Conservation (phyloP, 1,140 invertebrate genomes). For the Diachasma alloeum region DNA sequence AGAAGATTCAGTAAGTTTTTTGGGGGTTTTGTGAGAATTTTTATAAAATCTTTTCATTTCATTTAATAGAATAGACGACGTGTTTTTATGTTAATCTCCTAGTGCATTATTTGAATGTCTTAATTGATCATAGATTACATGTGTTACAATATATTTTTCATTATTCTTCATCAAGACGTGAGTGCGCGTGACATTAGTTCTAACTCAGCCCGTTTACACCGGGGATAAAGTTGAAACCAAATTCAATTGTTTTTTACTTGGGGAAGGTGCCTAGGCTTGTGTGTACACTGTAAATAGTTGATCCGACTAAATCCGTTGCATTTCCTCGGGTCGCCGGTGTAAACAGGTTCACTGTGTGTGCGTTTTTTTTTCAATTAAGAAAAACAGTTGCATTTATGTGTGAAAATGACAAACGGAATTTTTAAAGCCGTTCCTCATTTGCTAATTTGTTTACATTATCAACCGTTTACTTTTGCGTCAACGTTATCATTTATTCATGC, state of each 20-base stretch:
- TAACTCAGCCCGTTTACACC: slow-evolving; percentile 17
- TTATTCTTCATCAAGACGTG: not conserved
- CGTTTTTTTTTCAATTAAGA: not conserved
- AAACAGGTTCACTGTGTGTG: too few relatives aligned
- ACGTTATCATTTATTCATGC: not conserved
- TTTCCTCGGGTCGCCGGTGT: too few relatives aligned
- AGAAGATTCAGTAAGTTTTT: slow-evolving; percentile 86
- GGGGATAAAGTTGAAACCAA: too few relatives aligned
- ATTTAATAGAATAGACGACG: slow-evolving; percentile 18
- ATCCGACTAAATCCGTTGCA: too few relatives aligned
- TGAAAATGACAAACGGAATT: not conserved
- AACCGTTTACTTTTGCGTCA: not conserved
- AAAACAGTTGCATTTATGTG: slow-evolving; percentile 22
- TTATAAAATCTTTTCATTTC: slow-evolving; percentile 24
- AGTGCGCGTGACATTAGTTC: not conserved
- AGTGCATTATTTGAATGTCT: not conserved
- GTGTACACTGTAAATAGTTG: too few relatives aligned
- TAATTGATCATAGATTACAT: not conserved
- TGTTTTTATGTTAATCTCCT: slow-evolving; percentile 7
- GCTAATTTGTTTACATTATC: not conserved
- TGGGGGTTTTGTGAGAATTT: slow-evolving; percentile 21
- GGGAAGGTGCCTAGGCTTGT: too few relatives aligned
- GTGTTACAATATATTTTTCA: not conserved
- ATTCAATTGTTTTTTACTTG: too few relatives aligned
- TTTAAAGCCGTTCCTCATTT: not conserved